Evolutionary conservation across 2,113 vertebrate genomes (phyloP).

Genomic region (Rhynchomys soricoides): DNA sequence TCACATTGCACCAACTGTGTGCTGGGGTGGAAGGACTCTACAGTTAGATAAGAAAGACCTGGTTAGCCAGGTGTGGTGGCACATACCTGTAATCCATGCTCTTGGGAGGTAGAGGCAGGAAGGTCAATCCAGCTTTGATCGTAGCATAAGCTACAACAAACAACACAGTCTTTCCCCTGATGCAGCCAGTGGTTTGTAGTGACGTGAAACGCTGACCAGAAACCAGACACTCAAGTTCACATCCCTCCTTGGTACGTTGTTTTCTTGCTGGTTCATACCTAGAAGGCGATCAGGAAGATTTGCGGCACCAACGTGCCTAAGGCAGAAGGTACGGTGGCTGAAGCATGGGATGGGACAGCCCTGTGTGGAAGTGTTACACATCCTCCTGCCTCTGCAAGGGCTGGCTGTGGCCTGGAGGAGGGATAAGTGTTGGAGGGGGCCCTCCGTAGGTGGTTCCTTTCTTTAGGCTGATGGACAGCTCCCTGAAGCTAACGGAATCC

Average conservation of each 20-base stretch:
- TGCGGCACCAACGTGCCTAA: rapidly evolving
- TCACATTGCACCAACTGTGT: background rate
- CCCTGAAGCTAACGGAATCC: background rate
- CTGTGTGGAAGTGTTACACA: rapidly evolving
- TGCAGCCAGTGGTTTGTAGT: background rate
- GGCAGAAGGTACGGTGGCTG: rapidly evolving
- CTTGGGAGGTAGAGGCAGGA: background rate
- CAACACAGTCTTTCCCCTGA: background rate
- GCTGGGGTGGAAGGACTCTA: background rate
- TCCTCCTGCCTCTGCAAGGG: background rate
- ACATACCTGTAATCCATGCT: background rate
- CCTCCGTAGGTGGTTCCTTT: background rate
- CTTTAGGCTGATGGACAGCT: background rate
- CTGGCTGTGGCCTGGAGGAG: background rate
- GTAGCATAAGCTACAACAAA: background rate
- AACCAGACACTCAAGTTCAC: background rate
- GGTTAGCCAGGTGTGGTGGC: no score
- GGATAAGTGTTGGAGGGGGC: background rate
- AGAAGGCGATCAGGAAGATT: no score
- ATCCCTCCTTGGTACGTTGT: background rate
- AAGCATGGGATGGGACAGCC: background rate
- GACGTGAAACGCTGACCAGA: background rate
- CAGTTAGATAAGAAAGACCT: no score
- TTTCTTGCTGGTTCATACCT: background rate
- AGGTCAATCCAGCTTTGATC: background rate